phyloP scores from a whole-genome alignment of 2,113 vertebrate species.

The Caranx ignobilis region DNA sequence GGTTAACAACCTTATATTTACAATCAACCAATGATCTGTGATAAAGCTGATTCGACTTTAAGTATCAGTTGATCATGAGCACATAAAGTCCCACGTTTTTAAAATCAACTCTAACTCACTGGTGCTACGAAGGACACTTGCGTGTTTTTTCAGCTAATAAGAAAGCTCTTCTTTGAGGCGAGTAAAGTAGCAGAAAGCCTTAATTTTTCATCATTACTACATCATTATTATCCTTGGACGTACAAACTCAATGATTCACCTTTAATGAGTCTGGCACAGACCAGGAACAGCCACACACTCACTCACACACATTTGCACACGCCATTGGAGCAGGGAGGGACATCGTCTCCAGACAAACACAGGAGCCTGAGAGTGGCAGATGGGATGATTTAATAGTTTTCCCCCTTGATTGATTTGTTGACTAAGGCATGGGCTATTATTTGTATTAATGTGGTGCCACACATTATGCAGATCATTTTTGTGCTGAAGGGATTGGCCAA shows the following conservation, averaged over 20 bases:
- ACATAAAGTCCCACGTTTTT: not conserved
- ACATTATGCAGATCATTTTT: slow-evolving; percentile 5
- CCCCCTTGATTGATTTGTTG: slow-evolving; percentile 39
- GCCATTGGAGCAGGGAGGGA: slow-evolving; percentile 37
- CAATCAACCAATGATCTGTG: not conserved
- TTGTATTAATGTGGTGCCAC: slow-evolving; percentile 40
- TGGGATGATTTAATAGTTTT: slow-evolving; percentile 55
- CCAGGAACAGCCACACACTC: slow-evolving; percentile 12
- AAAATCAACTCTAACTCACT: not conserved
- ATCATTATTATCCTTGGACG: slow-evolving; percentile 57
- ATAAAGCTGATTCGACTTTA: not conserved
- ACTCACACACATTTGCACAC: slow-evolving; percentile 15
- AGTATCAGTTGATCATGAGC: not conserved
- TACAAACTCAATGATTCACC: slow-evolving; percentile 48
- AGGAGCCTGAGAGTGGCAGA: slow-evolving; percentile 22
- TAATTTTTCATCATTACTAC: slow-evolving; percentile 37
- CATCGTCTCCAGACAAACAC: slow-evolving; percentile 16
- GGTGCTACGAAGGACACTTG: not conserved
- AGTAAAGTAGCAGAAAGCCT: slow-evolving; percentile 33
- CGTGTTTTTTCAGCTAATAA: not conserved
- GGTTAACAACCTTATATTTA: not conserved
- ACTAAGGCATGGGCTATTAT: slow-evolving; percentile 34
- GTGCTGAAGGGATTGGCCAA: slow-evolving; percentile 2
- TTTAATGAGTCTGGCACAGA: slow-evolving; percentile 42
- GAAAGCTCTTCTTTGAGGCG: not conserved